Evolutionary conservation across 2,797 vertebrate species (phyloP).

Genomic region (Lagocephalus sceleratus): DNA sequence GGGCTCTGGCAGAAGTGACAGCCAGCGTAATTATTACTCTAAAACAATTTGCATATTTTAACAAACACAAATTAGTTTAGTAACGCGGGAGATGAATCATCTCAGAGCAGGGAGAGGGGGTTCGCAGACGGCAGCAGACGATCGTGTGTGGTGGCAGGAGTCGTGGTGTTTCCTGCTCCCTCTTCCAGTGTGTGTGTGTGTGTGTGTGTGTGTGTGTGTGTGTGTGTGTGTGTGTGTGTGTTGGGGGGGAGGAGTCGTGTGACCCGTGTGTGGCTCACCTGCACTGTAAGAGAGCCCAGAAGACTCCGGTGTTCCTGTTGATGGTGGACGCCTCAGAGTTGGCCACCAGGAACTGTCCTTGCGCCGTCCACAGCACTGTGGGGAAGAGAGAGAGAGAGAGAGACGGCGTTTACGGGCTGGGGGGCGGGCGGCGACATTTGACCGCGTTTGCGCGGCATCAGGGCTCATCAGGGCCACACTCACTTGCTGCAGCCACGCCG

Average conservation of each 20-base stretch:
- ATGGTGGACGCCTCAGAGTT: constrained; percentile 81
- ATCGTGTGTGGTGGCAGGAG: no score
- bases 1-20: constrained; percentile 60
- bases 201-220: no score
- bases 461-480: no score
- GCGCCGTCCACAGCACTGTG: constrained; percentile 82
- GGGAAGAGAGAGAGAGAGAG: constrained; percentile 1
- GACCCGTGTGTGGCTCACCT: constrained; percentile 56
- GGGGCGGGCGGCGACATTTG: constrained; percentile 2
- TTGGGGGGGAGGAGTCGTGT: no score
- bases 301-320: constrained; percentile 81
- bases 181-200: no score
- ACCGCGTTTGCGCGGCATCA: no score
- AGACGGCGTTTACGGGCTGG: neutral
- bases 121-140: no score
- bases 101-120: no score
- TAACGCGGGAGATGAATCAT: no score
- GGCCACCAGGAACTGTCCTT: constrained; percentile 79
- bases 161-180: no score
- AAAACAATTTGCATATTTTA: constrained; percentile 68
- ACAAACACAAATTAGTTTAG: constrained; percentile 51
- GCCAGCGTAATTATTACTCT: constrained; percentile 64
- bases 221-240: no score
- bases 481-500: constrained; percentile 79
- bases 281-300: constrained; percentile 84